phyloP scores from a whole-genome alignment of 1,140 invertebrate species.

The Steinernema feltiae region DNA sequence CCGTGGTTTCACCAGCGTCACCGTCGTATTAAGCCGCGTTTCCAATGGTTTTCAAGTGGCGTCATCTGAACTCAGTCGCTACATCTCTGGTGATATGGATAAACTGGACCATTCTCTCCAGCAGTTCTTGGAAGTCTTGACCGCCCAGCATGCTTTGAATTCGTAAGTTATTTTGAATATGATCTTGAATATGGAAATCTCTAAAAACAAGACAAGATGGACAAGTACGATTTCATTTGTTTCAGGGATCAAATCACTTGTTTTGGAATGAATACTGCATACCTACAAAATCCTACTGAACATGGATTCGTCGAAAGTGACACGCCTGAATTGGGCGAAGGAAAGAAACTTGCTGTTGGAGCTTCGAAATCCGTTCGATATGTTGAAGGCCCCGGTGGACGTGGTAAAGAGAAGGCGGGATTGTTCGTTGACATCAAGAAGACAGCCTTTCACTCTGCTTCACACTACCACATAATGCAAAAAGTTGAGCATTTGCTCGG shows the following conservation, averaged over 20 bases:
- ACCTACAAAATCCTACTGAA: not conserved
- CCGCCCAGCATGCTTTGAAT: not conserved
- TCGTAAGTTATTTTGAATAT: not conserved
- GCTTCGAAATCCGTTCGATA: slow-evolving; percentile 9
- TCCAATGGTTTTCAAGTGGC: not conserved
- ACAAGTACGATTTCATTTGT: too few relatives aligned
- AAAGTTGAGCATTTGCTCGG: not conserved
- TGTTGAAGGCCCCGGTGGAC: slow-evolving; percentile 14
- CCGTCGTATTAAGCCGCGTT: not conserved
- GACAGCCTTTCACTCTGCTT: slow-evolving; percentile 19
- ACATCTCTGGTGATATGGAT: not conserved
- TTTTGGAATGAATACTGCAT: slow-evolving; percentile 9
- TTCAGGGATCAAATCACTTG: not conserved
- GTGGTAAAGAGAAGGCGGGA: not conserved
- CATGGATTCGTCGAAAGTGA: not conserved
- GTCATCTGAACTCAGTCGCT: not conserved
- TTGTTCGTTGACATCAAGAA: slow-evolving; percentile 19
- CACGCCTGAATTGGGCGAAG: not conserved
- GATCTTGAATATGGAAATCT: not conserved
- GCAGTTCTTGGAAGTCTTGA: not conserved
- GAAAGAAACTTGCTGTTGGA: slow-evolving; percentile 20
- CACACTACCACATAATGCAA: too few relatives aligned
- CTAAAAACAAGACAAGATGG: too few relatives aligned
- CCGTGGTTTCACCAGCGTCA: not conserved
- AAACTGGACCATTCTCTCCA: not conserved